Base-by-base conservation (phyloP, 2,113 vertebrate species). In the Sinocyclocheilus maitianheensis region DNA sequence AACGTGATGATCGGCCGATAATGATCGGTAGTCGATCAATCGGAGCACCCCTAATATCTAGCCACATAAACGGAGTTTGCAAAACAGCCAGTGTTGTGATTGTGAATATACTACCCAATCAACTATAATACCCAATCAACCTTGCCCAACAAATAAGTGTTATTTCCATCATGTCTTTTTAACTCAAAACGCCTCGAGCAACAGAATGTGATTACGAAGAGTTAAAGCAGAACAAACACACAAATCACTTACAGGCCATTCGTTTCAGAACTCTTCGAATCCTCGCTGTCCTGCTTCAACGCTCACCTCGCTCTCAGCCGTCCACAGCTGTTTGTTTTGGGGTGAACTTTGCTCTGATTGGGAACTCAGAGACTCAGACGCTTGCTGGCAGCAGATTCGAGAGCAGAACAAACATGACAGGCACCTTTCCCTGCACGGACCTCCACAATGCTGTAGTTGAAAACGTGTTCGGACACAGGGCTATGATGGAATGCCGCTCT, bases 291-390 rank as follows among this genome's bases (percentile, higher is more conserved):
- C 83, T 55, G 85, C 84, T 89, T 55, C 60, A 60, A 69, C 83
- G 30, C 9, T 43, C 34, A 9, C 9, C 37, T 74, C 71, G 2
- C 14, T 20, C 30, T 30, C 69, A 11, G 69, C 37, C 14, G 37
- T 76, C 55, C 82, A 89, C 71, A n/a, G 81, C 65, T 92, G 89
- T 94, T 93, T 94, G 92, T 83, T 92, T 88, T 90, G 67, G 78
- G 84, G 77, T 92, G 93, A 93, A 94, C 94, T 94, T 95, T 94
- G 93, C 89, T 89, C 93, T 92, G 89, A 10, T 93, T 91, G 89
- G 77, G 88, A 90, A 86, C 90, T 87, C 76, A 51, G 62, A 26
- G 18, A 87, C 51, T 53, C 16, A 78, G 37, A 78, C 5, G 46
- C 75, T 53, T 6, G 7, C 46, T 76, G 46, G 13, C 74, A 60